phyloP scores from a whole-genome alignment of 2,888 invertebrate genomes.

The Icerya purchasi region DNA sequence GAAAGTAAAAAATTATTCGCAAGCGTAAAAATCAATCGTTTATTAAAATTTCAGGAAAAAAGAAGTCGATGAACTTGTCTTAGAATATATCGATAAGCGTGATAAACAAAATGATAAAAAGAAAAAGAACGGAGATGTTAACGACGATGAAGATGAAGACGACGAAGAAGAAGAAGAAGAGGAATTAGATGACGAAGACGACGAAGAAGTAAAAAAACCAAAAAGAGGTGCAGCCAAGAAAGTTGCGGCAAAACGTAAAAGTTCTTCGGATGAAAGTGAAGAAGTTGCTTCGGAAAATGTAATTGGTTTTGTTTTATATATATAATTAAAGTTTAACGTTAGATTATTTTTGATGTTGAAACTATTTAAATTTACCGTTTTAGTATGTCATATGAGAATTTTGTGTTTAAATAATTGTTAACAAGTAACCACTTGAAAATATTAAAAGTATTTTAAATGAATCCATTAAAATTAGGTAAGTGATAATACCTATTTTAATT shows the following conservation, averaged over 20 bases:
- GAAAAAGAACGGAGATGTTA: slow-evolving; percentile 27
- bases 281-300: slow-evolving; percentile 21
- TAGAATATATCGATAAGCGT: slow-evolving; percentile 41
- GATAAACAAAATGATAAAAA: slow-evolving; percentile 24
- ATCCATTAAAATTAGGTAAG: too few relatives aligned
- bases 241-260: slow-evolving; percentile 22
- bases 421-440: too few relatives aligned
- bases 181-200: slow-evolving; percentile 25
- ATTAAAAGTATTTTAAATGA: too few relatives aligned
- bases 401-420: too few relatives aligned
- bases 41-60: slow-evolving; percentile 59
- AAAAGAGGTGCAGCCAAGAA: slow-evolving; percentile 35
- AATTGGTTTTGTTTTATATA: too few relatives aligned
- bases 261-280: slow-evolving; percentile 21
- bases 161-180: slow-evolving; percentile 27
- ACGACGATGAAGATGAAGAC: slow-evolving; percentile 28
- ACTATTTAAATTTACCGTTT: too few relatives aligned
- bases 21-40: too few relatives aligned
- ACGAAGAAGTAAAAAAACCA: slow-evolving; percentile 33
- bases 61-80: slow-evolving; percentile 68
- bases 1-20: too few relatives aligned
- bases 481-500: too few relatives aligned
- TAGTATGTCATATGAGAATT: too few relatives aligned
- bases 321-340: too few relatives aligned
- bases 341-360: too few relatives aligned